Percentiles rank a stretch among this genome's conserved stretches.
These are phyloP conservation scores for Macaria liturata DNA, from an alignment of 2,888 invertebrate species.

Conservation along the genomic window DNA sequence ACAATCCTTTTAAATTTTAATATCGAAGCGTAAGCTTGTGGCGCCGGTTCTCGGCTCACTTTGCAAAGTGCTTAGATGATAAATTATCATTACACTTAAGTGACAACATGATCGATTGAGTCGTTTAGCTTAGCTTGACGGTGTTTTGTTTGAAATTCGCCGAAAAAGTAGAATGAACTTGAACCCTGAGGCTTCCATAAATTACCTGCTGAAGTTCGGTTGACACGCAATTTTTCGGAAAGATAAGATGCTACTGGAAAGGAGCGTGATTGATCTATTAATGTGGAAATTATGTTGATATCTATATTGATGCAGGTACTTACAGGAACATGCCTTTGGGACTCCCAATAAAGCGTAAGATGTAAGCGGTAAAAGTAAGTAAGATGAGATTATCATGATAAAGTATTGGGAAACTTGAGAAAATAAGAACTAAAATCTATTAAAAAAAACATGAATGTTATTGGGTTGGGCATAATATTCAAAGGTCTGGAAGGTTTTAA, in stretches of 20 bases:
- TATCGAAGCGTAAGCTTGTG: slow-evolving; percentile 23
- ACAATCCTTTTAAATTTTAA: slow-evolving; percentile 26
- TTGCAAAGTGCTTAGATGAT: slow-evolving; percentile 55
- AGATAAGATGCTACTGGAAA: slow-evolving; percentile 4
- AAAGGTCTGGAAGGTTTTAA: no score
- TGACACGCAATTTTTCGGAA: slow-evolving; percentile 20
- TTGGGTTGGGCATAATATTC: no score
- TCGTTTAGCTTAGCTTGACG: slow-evolving; percentile 45
- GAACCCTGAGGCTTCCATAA: slow-evolving; percentile 16
- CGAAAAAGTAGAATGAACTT: slow-evolving; percentile 21
- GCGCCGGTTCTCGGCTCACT: slow-evolving; percentile 35
- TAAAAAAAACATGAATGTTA: no score
- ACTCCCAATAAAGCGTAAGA: no score
- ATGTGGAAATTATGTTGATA: no score
- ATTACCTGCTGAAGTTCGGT: slow-evolving; percentile 20
- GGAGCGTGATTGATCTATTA: slow-evolving; percentile 5
- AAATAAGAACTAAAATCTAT: no score
- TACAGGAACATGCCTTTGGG: no score
- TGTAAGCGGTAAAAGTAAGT: no score
- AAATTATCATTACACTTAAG: slow-evolving; percentile 60
- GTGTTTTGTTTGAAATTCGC: slow-evolving; percentile 34
- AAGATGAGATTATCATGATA: no score
- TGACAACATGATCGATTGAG: slow-evolving; percentile 56
- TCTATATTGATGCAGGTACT: no score
- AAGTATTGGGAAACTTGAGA: no score